Evolutionary conservation across 2,797 vertebrate genomes (phyloP), one percentile per base, ranked within the genome.

Genomic region (Momotus momota): DNA sequence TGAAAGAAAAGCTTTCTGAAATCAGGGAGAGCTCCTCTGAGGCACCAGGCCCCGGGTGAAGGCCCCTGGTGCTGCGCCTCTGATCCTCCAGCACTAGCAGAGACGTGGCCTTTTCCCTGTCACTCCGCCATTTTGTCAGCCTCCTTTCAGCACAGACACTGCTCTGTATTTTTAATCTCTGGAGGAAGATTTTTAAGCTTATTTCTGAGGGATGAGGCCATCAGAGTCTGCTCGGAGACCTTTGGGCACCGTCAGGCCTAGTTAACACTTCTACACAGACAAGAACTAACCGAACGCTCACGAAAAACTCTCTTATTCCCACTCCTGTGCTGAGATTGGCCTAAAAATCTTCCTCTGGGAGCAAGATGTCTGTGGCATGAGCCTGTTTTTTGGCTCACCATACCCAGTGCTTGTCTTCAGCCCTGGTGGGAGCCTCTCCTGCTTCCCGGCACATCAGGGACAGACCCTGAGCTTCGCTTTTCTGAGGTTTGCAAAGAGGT

Each of bases 361-460:
- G 78, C 6, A n/a, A 60, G 38, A 18, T 2, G 0, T 13, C 38
- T 51, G 8, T n/a, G 60, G 11, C 31, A 41, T 3, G 8, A 27
- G 5, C 55, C 73, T 46, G 33, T 3, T 5, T 75, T 51, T 33
- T 38, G 46, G 41, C 29, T 73, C 6, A 26, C 23, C 0, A 1
- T 35, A 54, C 57, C 25, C 51, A 58, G n/a, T 5, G 14, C 27
- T 72, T 41, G 46, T 14, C 27, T 33, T 45, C 29, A 46, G 43
- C 19, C n/a, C 45, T 14, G 1, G 29, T 0, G 2, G 46, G 40
- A 61, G 6, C 20, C 17, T n/a, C 12, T 0, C 16, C 25, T 8
- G 29, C 45, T 33, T 29, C 65, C n/a, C 2, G 0, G 52, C 3
- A 0, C 11, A 1, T 7, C 4, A 0, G 41, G 43, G 35, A 40